Percentiles rank a stretch among this genome's conserved stretches.
Conservation (phyloP, 2,113 vertebrate species). For the Malurus cyaneus region DNA sequence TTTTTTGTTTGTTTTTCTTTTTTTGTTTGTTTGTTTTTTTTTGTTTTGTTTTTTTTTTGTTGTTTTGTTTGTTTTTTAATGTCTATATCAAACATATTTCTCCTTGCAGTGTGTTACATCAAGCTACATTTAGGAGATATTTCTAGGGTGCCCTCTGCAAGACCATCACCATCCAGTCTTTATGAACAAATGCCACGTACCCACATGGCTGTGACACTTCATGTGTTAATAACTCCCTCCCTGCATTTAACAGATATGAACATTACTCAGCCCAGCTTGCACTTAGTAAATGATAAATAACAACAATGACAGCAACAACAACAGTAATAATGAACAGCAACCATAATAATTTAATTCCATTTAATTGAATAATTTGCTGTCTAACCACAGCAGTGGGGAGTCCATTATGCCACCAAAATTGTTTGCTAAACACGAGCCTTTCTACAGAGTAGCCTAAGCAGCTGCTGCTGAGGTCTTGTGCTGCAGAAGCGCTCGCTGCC, state of each 20-base stretch:
- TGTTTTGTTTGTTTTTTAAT: too few relatives aligned
- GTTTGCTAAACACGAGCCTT: constrained; percentile 20
- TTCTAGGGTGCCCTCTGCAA: not conserved
- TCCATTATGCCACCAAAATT: constrained; percentile 16
- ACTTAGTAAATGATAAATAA: constrained; percentile 19
- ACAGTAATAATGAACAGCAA: not conserved
- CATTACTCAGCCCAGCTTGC: not conserved
- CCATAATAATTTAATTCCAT: not conserved
- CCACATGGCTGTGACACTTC: not conserved
- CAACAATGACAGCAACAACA: not conserved
- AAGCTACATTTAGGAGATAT: not conserved
- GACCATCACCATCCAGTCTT: not conserved
- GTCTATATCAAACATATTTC: not conserved
- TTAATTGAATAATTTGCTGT: constrained; percentile 15
- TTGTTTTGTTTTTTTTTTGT: too few relatives aligned
- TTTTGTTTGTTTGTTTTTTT: not conserved
- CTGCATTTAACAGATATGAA: not conserved
- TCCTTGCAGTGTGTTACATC: not conserved
- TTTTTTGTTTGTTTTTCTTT: too few relatives aligned
- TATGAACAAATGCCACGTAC: not conserved
- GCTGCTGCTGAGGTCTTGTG: constrained; percentile 16
- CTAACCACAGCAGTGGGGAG: not conserved
- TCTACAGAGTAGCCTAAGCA: not conserved
- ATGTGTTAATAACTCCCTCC: not conserved
- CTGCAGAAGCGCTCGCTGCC: constrained; percentile 8